Conservation (phyloP, 2,888 invertebrate species). For the Rhamphomyia laevipes region DNA sequence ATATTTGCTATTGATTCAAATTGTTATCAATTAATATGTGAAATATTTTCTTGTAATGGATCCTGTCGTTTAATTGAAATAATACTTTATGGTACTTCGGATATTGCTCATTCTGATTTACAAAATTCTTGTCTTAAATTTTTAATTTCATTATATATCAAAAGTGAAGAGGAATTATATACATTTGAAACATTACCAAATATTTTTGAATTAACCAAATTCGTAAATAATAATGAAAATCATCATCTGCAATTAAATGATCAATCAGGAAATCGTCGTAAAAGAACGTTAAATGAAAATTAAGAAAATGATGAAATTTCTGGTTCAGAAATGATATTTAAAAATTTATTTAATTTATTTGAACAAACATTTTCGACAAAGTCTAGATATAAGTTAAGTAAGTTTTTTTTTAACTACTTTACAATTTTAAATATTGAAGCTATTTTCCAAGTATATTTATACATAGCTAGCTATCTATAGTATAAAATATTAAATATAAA, state of each 20-base stretch:
- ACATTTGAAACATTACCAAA: constrained; percentile 5
- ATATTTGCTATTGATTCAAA: constrained; percentile 4
- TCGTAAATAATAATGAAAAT: neutral
- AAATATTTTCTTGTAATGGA: neutral
- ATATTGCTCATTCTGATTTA: constrained; percentile 1
- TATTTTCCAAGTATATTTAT: too few relatives aligned
- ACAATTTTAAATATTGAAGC: too few relatives aligned
- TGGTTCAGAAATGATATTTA: too few relatives aligned
- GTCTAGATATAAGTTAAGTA: too few relatives aligned
- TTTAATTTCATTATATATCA: constrained; percentile 7
- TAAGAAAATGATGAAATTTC: too few relatives aligned
- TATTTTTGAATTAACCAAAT: constrained; percentile 7
- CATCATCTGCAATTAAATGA: neutral
- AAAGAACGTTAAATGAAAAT: too few relatives aligned
- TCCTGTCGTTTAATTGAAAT: neutral
- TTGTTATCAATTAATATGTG: constrained; percentile 6
- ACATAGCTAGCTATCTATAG: too few relatives aligned
- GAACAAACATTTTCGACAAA: too few relatives aligned
- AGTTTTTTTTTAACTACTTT: too few relatives aligned
- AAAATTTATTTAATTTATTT: too few relatives aligned
- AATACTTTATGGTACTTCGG: neutral
- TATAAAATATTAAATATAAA: too few relatives aligned
- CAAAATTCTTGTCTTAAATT: constrained; percentile 7
- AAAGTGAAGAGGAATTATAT: constrained; percentile 4
- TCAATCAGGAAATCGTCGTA: too few relatives aligned